A percentile compares a stretch with the other conserved stretches of the same genome.
These are phyloP conservation scores for Ophion obscuratus DNA, from an alignment of 2,888 invertebrate genomes.

Conservation along the genomic window DNA sequence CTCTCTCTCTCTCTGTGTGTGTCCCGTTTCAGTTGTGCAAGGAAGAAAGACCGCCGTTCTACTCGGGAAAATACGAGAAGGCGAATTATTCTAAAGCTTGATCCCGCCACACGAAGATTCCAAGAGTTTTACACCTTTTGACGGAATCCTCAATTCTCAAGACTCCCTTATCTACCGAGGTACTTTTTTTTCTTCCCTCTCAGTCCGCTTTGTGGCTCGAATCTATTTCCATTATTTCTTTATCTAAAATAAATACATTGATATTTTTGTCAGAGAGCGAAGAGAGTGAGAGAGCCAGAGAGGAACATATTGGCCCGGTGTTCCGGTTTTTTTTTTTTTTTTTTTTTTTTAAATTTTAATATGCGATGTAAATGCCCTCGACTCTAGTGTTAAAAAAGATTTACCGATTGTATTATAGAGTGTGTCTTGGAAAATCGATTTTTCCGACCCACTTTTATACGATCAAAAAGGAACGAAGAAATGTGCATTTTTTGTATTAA, in stretches of 20 bases:
- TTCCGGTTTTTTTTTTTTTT: too few species aligned
- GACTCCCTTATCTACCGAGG: not conserved
- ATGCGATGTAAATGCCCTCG: not conserved
- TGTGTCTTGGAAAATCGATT: not conserved
- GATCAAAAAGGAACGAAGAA: not conserved
- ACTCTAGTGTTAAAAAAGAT: not conserved
- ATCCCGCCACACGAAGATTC: not conserved
- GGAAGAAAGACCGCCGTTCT: constrained; percentile 51
- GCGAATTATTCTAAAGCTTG: constrained; percentile 48
- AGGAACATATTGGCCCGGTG: not conserved
- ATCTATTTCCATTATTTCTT: constrained; percentile 4
- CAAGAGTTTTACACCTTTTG: not conserved
- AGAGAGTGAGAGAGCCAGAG: not conserved
- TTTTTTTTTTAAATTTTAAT: constrained; percentile 10
- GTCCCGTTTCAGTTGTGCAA: constrained; percentile 62
- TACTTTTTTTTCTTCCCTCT: not conserved
- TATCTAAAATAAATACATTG: constrained; percentile 10
- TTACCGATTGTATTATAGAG: not conserved
- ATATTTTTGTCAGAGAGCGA: not conserved
- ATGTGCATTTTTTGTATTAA: not conserved
- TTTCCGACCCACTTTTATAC: not conserved
- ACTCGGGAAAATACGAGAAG: constrained; percentile 61
- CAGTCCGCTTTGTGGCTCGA: not conserved
- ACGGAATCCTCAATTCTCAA: not conserved
- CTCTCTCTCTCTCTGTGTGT: constrained; percentile 13